Evolutionary conservation across 2,888 invertebrate species (phyloP).

Genomic region (Hydrotaea diabolus): DNA sequence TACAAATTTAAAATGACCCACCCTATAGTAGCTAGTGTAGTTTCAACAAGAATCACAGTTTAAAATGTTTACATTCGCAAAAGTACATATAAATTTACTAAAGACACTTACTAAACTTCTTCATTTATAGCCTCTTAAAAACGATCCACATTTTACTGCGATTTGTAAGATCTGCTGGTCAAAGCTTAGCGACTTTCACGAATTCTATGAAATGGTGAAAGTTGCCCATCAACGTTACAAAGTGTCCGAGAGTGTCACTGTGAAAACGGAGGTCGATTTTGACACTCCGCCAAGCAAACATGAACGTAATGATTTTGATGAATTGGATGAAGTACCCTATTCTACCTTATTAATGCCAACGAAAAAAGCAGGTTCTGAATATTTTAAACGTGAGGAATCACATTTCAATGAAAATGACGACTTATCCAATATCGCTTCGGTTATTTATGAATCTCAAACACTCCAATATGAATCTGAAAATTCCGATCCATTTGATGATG

Average conservation of each 20-base stretch:
- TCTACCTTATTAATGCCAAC: neutral
- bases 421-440: neutral
- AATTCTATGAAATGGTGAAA: constrained; percentile 76
- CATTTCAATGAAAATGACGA: neutral
- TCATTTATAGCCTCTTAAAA: constrained; percentile 71
- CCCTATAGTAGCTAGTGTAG: too few species aligned
- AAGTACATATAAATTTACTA: neutral
- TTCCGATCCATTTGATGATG: constrained; percentile 59
- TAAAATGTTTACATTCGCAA: too few species aligned
- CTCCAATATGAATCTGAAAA: neutral
- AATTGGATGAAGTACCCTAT: constrained; percentile 35
- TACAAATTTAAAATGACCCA: too few species aligned
- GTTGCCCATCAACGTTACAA: constrained; percentile 71
- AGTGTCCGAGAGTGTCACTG: neutral
- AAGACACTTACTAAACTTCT: neutral
- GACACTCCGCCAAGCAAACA: neutral
- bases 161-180: constrained; percentile 77
- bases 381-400: neutral
- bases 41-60: too few species aligned
- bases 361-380: neutral
- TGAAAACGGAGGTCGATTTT: constrained; percentile 14
- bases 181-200: constrained; percentile 76
- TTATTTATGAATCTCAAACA: neutral
- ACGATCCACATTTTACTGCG: constrained; percentile 74
- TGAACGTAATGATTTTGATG: constrained; percentile 50